Percentiles rank a stretch among this genome's conserved stretches.
Evolutionary conservation across 2,113 vertebrate genomes (phyloP).

Genomic region (Xerus inauris): DNA sequence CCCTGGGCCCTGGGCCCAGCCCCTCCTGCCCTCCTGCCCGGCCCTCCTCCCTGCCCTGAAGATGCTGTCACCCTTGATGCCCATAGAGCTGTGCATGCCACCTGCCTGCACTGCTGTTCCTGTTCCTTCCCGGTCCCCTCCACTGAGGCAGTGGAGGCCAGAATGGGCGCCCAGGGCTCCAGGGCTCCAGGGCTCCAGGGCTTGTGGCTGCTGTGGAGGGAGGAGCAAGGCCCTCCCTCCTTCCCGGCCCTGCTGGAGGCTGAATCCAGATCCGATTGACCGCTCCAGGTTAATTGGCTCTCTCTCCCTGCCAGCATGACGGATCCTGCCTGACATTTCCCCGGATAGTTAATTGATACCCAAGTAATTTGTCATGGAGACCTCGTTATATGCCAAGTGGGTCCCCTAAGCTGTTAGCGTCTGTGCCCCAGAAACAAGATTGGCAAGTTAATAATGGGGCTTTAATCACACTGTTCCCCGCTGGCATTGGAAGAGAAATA

Average conservation of each 20-base stretch:
- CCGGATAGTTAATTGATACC: slow-evolving; percentile 75
- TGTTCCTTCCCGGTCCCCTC: not conserved
- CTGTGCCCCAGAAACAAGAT: slow-evolving; percentile 79
- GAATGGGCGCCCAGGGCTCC: too few relatives aligned
- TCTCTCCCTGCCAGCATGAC: slow-evolving; percentile 38
- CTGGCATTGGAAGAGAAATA: not conserved
- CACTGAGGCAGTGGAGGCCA: not conserved
- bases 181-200: too few relatives aligned
- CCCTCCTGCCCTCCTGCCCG: too few relatives aligned
- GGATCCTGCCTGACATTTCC: slow-evolving; percentile 70
- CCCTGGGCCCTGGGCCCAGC: accelerated
- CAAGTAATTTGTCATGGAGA: slow-evolving; percentile 78
- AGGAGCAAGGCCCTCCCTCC: not conserved
- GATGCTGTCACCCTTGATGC: too few relatives aligned
- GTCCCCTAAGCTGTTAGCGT: slow-evolving; percentile 72
- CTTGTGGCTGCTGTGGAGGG: accelerated
- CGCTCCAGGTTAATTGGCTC: slow-evolving; percentile 53
- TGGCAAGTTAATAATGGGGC: slow-evolving; percentile 70
- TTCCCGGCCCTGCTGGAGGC: not conserved
- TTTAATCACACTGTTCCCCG: slow-evolving; percentile 42
- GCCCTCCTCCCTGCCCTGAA: too few relatives aligned
- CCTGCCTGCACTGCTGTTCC: not conserved
- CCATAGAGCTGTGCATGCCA: not conserved
- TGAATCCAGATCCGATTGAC: accelerated
- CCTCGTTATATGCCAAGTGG: slow-evolving; percentile 76